Evolutionary conservation across 2,888 invertebrate species (phyloP).

Genomic region (Scaptomyza caliginosa): DNA sequence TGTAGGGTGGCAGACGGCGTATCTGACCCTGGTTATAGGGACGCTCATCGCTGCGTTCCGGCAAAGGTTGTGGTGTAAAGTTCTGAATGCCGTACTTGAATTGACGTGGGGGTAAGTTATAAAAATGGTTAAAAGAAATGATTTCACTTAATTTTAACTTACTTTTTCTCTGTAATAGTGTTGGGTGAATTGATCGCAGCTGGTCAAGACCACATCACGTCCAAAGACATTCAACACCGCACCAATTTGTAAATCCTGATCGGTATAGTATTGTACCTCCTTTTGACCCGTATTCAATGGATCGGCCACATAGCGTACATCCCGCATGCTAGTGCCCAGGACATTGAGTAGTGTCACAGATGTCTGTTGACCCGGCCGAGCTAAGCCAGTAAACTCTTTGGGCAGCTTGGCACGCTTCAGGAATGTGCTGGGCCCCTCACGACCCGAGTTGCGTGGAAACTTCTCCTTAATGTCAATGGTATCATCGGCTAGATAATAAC

Average conservation of each 20-base stretch:
- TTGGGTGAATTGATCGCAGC: slow-evolving; percentile 94
- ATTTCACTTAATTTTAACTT: no score
- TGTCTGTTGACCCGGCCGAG: slow-evolving; percentile 85
- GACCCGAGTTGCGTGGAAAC: slow-evolving; percentile 88
- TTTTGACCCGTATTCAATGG: slow-evolving; percentile 85
- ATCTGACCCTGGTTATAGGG: slow-evolving; percentile 32
- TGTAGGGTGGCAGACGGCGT: slow-evolving; percentile 91
- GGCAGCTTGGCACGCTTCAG: slow-evolving; percentile 91
- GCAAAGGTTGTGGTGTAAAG: slow-evolving; percentile 74
- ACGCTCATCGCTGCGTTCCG: slow-evolving; percentile 67
- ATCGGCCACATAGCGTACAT: slow-evolving; percentile 86
- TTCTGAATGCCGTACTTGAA: slow-evolving; percentile 82
- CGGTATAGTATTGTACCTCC: slow-evolving; percentile 79
- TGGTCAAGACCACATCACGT: slow-evolving; percentile 90
- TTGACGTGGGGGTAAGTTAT: not conserved
- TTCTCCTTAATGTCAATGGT: slow-evolving; percentile 94
- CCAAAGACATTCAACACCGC: slow-evolving; percentile 92
- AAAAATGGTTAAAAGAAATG: no score
- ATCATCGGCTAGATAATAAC: slow-evolving; percentile 94
- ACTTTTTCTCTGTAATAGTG: slow-evolving; percentile 90
- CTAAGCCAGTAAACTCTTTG: slow-evolving; percentile 84
- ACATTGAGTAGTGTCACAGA: slow-evolving; percentile 87
- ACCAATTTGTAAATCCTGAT: slow-evolving; percentile 91
- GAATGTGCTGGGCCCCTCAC: slow-evolving; percentile 89
- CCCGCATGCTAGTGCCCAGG: slow-evolving; percentile 85